A percentile compares a stretch with the other conserved stretches of the same genome.
Conservation (phyloP, 2,113 vertebrate genomes). For the Promerops cafer region DNA sequence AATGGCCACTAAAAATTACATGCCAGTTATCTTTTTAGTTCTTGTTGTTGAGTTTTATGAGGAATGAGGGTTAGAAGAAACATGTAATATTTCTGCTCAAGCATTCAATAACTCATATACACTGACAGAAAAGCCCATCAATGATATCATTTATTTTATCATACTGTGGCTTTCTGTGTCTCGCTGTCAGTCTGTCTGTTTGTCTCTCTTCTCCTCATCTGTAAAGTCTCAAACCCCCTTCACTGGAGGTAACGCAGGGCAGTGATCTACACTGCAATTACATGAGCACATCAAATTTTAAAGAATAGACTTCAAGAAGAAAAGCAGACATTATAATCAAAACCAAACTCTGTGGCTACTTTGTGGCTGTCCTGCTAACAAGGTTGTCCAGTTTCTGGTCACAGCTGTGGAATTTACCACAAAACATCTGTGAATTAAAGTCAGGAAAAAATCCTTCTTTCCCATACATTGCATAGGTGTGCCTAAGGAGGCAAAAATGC, state of each 20-base stretch:
- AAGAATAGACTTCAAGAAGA: conserved; percentile 44
- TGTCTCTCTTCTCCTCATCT: not conserved
- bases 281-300: conserved; percentile 31
- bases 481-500: not conserved
- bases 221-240: not conserved
- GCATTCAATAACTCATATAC: not conserved
- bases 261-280: conserved; percentile 37
- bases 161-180: not conserved
- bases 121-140: not conserved
- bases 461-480: not conserved
- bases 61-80: not conserved
- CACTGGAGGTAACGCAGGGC: not conserved
- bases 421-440: conserved; percentile 41
- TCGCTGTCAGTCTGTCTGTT: not conserved
- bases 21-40: not conserved
- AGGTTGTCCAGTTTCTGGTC: conserved; percentile 37
- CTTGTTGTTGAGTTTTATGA: not conserved
- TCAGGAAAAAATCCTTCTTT: not conserved
- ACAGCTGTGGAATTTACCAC: conserved; percentile 11
- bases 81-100: not conserved
- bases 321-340: conserved; percentile 55
- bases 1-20: not conserved
- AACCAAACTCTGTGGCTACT: conserved; percentile 51
- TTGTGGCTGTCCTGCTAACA: conserved; percentile 41
- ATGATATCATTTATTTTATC: not conserved